Percentiles rank a stretch among this genome's conserved stretches.
These are phyloP conservation scores for Drosophila chauvacae DNA, from an alignment of 1,140 invertebrate genomes.

Conservation along the genomic window DNA sequence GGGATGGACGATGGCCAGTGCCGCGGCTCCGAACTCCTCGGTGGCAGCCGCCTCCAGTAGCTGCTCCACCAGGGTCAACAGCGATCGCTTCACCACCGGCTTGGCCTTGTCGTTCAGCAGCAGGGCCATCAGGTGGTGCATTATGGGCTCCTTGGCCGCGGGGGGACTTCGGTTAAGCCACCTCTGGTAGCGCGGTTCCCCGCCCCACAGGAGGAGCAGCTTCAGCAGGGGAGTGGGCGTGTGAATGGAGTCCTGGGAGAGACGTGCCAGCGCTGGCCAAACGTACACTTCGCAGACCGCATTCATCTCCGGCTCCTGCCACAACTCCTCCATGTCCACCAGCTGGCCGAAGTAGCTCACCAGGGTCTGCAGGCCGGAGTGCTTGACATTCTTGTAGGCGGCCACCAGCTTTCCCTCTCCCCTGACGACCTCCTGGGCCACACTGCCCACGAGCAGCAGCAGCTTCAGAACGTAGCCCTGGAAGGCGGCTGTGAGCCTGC, in stretches of 20 bases:
- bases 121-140: slow-evolving; percentile 87
- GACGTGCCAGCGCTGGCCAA: slow-evolving; percentile 91
- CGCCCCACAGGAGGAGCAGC: slow-evolving; percentile 90
- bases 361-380: slow-evolving; percentile 86
- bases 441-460: slow-evolving; percentile 89
- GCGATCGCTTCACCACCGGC: slow-evolving; percentile 88
- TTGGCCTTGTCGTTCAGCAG: slow-evolving; percentile 89
- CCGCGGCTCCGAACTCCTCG: slow-evolving; percentile 37
- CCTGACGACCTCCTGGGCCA: slow-evolving; percentile 86
- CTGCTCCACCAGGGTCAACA: slow-evolving; percentile 92
- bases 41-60: slow-evolving; percentile 87
- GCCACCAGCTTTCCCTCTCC: slow-evolving; percentile 82
- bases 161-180: slow-evolving; percentile 71
- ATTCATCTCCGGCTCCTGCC: slow-evolving; percentile 89
- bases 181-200: slow-evolving; percentile 52
- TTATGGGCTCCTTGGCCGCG: slow-evolving; percentile 34
- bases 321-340: slow-evolving; percentile 87
- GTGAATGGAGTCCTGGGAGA: slow-evolving; percentile 92
- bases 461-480: slow-evolving; percentile 90
- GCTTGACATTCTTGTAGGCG: slow-evolving; percentile 89
- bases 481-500: slow-evolving; percentile 88
- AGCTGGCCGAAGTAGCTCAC: slow-evolving; percentile 92
- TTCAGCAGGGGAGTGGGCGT: slow-evolving; percentile 93
- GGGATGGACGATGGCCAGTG: slow-evolving; percentile 85
- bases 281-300: slow-evolving; percentile 91